These are phyloP conservation scores for Sitta carolinensis DNA, from an alignment of 2,797 vertebrate genomes.

Conservation along the genomic window DNA sequence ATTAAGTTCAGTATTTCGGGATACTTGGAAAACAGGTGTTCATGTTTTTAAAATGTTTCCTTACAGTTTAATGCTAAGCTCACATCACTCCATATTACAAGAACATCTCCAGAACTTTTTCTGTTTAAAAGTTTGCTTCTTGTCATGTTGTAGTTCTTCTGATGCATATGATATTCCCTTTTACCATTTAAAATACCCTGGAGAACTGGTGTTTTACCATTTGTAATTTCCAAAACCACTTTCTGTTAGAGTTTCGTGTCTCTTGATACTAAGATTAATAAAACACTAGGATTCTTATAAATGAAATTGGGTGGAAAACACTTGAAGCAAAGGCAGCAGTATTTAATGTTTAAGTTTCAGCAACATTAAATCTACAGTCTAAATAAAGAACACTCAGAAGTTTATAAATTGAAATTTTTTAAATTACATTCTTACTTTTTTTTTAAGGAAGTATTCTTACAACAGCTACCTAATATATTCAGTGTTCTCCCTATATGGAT, in stretches of 20 bases:
- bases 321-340: constrained; percentile 3
- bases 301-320: constrained; percentile 53
- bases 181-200: constrained; percentile 61
- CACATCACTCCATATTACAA: neutral
- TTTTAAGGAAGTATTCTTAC: neutral
- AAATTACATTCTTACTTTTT: neutral
- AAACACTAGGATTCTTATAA: constrained; percentile 64
- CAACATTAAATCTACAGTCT: constrained; percentile 8
- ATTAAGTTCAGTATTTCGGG: neutral
- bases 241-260: constrained; percentile 62
- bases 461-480: neutral
- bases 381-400: neutral
- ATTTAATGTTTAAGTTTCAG: constrained; percentile 51
- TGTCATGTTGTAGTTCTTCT: constrained; percentile 63
- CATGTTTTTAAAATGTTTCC: neutral
- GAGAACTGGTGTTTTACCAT: constrained; percentile 54
- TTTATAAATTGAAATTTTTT: neutral
- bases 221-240: constrained; percentile 64
- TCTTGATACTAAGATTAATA: constrained; percentile 69
- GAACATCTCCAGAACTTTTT: constrained; percentile 28
- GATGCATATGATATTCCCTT: constrained; percentile 40
- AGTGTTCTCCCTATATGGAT: neutral
- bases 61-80: neutral
- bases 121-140: constrained; percentile 49
- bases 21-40: neutral